Evolutionary conservation across 2,888 invertebrate genomes (phyloP).

Genomic region (Caenorhabditis sp.): DNA sequence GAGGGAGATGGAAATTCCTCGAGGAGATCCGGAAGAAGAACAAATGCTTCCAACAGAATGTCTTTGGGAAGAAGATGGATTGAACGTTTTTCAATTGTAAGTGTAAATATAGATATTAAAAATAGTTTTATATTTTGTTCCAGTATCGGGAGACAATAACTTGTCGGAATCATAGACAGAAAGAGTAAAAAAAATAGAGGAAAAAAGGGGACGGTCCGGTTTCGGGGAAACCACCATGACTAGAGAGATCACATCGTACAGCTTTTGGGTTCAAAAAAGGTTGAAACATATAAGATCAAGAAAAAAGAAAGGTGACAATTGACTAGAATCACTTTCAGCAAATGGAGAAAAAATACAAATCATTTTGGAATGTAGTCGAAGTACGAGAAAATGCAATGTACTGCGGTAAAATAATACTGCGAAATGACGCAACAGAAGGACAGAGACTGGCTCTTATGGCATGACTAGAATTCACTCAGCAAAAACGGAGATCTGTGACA

Average conservation of each 20-base stretch:
- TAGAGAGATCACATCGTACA: constrained; percentile 63
- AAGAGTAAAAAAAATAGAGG: neutral
- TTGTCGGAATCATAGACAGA: neutral
- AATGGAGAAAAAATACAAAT: constrained; percentile 16
- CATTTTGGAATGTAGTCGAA: constrained; percentile 49
- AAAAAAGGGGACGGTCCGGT: constrained; percentile 32
- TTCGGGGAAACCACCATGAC: constrained; percentile 57
- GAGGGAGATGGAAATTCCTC: constrained; percentile 44
- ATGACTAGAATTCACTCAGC: constrained; percentile 68
- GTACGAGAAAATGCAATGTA: constrained; percentile 49
- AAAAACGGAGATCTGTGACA: constrained; percentile 48
- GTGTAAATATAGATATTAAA: neutral
- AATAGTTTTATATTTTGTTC: constrained; percentile 3
- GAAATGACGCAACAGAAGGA: constrained; percentile 37
- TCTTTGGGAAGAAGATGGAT: constrained; percentile 37
- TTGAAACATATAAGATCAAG: neutral
- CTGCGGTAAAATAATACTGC: constrained; percentile 54
- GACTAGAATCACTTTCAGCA: constrained; percentile 6
- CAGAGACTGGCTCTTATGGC: constrained; percentile 40
- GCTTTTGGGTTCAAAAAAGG: constrained; percentile 22
- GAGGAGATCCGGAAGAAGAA: constrained; percentile 47
- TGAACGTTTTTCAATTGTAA: neutral
- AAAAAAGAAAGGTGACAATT: constrained; percentile 1
- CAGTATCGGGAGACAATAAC: no score
- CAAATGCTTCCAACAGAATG: constrained; percentile 35